Base-by-base conservation (phyloP, 1,140 invertebrate species). In the Daktulosphaira vitifoliae region DNA sequence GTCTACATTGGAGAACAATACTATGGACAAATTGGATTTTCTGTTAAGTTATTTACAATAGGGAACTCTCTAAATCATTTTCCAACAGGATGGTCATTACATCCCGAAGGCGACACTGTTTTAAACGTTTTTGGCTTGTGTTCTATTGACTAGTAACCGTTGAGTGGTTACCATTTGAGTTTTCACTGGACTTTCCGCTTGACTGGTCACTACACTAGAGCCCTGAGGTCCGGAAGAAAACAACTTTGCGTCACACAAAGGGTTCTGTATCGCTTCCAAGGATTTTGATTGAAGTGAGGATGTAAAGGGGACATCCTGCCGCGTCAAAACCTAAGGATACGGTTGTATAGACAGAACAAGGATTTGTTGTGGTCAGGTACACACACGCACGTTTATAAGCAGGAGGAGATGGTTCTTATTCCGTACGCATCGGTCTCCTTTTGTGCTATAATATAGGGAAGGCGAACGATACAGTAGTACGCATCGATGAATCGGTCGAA, bases 391-490 rank as follows among this genome's bases (percentile, higher is more conserved):
- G 7, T 44, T 3, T 16, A 16, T 16, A 16, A 44, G 20, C 15
- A n/a, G 37, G 26, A 18, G 20, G 53, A 25, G 8, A 23, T 16
- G 48, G 9, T 50, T 26, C 53, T 56, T 25, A 26, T 56, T 44
- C 39, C 23, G 53, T 18, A 26, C 53, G 53, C 37, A 23, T 25
- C 52, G 52, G 37, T 56, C 52, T 29, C 38, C 52, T 33, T 23
- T 38, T 16, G 26, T 37, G 20, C 39, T 20, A 20, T 18, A 25
- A 16, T 23, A 16, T 2, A 48, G n/a, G 44, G 2, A 20, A 48
- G 3, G 5, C 39, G 39, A 42, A 44, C 53, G 53, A 56, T 56
- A 56, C 53, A 38, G 53, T n/a, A n/a, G n/a, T 38, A 56, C 53
- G 53, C 53, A 25, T 38, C 53, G n/a, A 3, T 44, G 53, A 26